Percentiles rank a stretch among this genome's conserved stretches.
Evolutionary conservation across 1,140 invertebrate genomes (phyloP).

Genomic region (Trichonephila clavata): DNA sequence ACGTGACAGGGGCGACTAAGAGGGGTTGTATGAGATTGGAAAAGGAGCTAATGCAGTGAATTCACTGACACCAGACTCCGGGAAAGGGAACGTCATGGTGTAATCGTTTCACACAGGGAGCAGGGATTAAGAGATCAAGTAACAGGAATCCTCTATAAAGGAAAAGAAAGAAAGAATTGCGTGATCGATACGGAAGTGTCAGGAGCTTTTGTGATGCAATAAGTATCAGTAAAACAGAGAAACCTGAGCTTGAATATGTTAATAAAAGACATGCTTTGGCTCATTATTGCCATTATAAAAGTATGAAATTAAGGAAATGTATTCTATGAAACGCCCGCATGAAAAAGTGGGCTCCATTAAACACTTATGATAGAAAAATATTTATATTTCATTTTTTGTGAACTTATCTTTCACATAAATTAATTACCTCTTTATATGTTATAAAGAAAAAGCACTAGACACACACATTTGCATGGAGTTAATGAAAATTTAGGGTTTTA

Average conservation of each 20-base stretch:
- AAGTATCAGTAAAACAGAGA: not conserved
- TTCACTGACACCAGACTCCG: not conserved
- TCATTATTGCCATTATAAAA: too few species aligned
- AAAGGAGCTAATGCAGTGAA: not conserved
- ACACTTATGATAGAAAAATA: too few species aligned
- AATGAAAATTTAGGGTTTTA: too few species aligned
- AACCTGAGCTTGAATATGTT: not conserved
- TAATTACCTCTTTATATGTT: too few species aligned
- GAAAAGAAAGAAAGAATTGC: not conserved
- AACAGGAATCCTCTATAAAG: not conserved
- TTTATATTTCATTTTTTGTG: too few species aligned
- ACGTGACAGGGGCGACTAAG: not conserved
- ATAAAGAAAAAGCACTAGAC: too few species aligned
- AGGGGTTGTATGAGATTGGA: not conserved
- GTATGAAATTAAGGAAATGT: too few species aligned
- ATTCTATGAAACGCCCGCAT: too few species aligned
- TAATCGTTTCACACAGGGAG: slow-evolving; percentile 2
- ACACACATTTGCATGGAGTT: too few species aligned
- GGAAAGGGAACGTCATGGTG: not conserved
- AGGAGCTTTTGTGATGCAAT: not conserved
- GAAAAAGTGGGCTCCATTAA: too few species aligned
- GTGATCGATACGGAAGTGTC: not conserved
- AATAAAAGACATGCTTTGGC: too few species aligned
- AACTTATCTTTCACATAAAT: too few species aligned
- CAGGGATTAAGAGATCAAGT: not conserved